These are phyloP conservation scores for Mycogona germanica DNA, from an alignment of 2,888 invertebrate species.

Conservation along the genomic window DNA sequence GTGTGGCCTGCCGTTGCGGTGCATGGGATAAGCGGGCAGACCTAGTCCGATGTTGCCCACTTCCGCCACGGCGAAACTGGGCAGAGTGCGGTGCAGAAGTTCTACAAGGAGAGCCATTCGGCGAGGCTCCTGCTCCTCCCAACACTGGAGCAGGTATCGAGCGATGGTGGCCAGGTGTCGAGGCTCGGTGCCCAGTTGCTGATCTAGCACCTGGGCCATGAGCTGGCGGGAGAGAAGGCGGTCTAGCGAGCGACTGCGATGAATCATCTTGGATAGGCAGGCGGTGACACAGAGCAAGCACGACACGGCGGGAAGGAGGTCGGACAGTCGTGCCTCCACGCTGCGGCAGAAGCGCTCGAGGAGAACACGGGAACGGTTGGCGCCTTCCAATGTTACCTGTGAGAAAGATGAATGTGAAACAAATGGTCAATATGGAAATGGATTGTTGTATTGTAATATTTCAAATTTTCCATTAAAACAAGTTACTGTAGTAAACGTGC, in stretches of 20 bases:
- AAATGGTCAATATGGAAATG: no score
- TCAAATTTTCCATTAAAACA: neutral
- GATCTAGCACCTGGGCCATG: neutral
- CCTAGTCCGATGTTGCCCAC: neutral
- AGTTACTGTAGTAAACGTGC: neutral
- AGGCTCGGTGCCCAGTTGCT: conserved; percentile 3
- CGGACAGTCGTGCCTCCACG: neutral
- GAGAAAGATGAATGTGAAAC: no score
- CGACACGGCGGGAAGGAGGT: conserved; percentile 7
- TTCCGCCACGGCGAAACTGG: neutral
- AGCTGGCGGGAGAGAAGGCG: neutral
- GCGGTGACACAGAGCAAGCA: conserved; percentile 7
- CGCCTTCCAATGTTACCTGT: no score
- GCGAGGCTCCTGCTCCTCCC: neutral
- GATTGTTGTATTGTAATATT: no score
- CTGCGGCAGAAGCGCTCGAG: neutral
- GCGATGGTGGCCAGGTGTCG: conserved; percentile 5
- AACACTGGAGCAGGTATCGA: conserved; percentile 6
- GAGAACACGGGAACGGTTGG: no score
- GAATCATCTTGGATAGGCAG: conserved; percentile 2
- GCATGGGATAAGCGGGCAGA: neutral
- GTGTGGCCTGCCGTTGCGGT: neutral
- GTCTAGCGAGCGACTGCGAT: neutral
- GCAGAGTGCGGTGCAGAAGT: neutral
- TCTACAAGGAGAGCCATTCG: neutral